A percentile compares a stretch with the other conserved stretches of the same genome.
These are phyloP conservation scores for Thalassoma bifasciatum DNA, from an alignment of 2,113 vertebrate genomes.

Conservation along the genomic window DNA sequence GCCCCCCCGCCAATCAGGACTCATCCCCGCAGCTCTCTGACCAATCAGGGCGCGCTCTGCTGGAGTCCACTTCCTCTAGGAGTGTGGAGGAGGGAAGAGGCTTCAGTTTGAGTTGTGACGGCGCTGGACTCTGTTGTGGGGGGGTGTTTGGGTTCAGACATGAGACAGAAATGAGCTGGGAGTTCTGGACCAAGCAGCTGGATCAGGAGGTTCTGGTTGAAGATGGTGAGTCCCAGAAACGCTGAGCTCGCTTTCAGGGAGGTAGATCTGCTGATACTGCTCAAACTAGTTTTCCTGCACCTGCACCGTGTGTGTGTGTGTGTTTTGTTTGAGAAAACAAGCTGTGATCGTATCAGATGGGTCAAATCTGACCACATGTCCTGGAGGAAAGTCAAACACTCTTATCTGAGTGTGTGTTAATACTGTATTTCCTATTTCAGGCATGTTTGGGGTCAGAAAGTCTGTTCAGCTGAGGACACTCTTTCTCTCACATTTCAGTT, in stretches of 20 bases:
- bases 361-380: too few species aligned
- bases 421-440: not conserved
- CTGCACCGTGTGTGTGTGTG: not conserved
- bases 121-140: not conserved
- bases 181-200: slow-evolving; percentile 52
- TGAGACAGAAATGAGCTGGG: slow-evolving; percentile 64
- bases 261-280: not conserved
- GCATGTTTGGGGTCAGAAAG: not conserved
- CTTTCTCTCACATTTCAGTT: too few species aligned
- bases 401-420: slow-evolving; percentile 2
- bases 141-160: not conserved
- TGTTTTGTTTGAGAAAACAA: too few species aligned
- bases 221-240: slow-evolving; percentile 35
- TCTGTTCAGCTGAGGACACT: not conserved
- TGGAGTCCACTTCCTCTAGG: slow-evolving; percentile 30
- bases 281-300: too few species aligned
- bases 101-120: slow-evolving; percentile 6
- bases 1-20: slow-evolving; percentile 33
- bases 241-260: too few species aligned
- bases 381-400: not conserved
- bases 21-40: not conserved
- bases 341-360: too few species aligned
- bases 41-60: not conserved
- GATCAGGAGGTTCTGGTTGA: slow-evolving; percentile 65
- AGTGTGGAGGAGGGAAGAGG: slow-evolving; percentile 32